phyloP scores from a whole-genome alignment of 2,888 invertebrate species.

The Ichneumoninae sp. region DNA sequence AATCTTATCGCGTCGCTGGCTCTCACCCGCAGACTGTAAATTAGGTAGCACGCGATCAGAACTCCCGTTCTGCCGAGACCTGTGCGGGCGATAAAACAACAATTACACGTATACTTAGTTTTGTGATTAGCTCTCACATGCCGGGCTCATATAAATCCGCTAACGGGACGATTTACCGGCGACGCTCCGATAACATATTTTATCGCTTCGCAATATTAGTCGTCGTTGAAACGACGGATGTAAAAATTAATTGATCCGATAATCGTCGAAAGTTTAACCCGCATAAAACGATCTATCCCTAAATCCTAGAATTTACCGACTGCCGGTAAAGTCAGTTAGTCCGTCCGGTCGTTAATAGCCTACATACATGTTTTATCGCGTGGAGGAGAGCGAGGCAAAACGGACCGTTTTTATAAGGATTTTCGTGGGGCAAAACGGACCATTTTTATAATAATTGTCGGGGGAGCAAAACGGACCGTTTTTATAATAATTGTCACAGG shows the following conservation, averaged over 20 bases:
- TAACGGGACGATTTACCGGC: background rate
- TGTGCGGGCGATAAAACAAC: conserved; percentile 76
- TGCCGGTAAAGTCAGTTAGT: background rate
- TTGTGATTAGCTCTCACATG: background rate
- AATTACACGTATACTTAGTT: background rate
- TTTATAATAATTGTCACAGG: too few relatives aligned
- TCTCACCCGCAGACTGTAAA: conserved; percentile 90
- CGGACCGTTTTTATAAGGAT: too few relatives aligned
- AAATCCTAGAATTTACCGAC: background rate
- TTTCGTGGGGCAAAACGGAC: too few relatives aligned
- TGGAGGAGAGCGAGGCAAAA: background rate
- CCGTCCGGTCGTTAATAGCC: too few relatives aligned
- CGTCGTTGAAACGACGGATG: background rate
- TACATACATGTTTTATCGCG: background rate
- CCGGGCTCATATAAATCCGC: background rate
- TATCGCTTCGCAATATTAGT: background rate
- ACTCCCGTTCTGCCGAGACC: conserved; percentile 94
- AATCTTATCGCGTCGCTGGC: conserved; percentile 93
- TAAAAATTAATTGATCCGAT: background rate
- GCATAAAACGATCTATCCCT: background rate
- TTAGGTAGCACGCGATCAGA: conserved; percentile 93
- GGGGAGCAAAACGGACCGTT: too few relatives aligned
- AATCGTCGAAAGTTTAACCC: background rate
- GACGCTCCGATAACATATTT: background rate
- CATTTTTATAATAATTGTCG: too few relatives aligned